These are phyloP conservation scores for Halcyon badia DNA, from an alignment of 2,797 vertebrate genomes.

Conservation along the genomic window DNA sequence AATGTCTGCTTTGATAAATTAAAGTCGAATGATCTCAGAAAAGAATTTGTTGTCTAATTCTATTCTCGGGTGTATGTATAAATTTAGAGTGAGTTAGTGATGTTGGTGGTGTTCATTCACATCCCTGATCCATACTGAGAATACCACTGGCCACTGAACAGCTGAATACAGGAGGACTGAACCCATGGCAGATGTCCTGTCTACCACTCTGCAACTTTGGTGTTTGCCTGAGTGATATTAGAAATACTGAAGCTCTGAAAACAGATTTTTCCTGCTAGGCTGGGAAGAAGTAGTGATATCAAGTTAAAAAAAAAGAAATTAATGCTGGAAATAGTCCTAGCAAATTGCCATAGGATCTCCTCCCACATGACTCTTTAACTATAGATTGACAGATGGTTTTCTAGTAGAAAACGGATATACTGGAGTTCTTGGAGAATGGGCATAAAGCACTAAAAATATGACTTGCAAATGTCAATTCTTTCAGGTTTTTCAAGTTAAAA, in stretches of 20 bases:
- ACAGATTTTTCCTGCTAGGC: not conserved
- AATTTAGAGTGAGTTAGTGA: not conserved
- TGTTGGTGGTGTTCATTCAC: not conserved
- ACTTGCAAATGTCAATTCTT: not conserved
- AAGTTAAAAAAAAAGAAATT: not conserved
- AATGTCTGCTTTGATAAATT: constrained; percentile 12
- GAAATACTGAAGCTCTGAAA: not conserved
- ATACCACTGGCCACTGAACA: not conserved
- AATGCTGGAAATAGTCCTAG: not conserved
- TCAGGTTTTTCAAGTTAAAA: not conserved
- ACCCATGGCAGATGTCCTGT: not conserved
- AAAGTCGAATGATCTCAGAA: not conserved
- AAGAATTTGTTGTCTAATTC: not conserved
- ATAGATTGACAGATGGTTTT: not conserved
- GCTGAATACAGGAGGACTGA: not conserved
- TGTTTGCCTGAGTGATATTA: not conserved
- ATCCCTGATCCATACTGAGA: not conserved
- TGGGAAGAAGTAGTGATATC: not conserved
- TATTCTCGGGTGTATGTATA: not conserved
- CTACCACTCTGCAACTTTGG: not conserved
- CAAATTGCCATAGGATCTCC: not conserved
- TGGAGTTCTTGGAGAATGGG: not conserved
- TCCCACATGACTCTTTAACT: not conserved
- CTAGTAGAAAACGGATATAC: not conserved
- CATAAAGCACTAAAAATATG: constrained; percentile 27